phyloP scores from a whole-genome alignment of 2,797 vertebrate species.

The Lutjanus argentimaculatus region DNA sequence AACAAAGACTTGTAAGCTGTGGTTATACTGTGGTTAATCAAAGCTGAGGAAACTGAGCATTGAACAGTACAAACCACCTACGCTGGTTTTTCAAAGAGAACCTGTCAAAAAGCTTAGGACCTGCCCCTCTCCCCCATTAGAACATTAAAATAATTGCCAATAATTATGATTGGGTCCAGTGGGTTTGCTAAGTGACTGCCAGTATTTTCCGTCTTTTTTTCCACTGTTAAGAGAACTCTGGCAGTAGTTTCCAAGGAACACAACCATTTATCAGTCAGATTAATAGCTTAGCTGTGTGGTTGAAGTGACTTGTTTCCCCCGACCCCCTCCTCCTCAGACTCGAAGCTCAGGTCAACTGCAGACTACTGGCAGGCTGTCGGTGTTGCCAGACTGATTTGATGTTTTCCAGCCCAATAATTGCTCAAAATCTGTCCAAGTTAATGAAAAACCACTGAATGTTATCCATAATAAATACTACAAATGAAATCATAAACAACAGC shows the following conservation, averaged over 20 bases:
- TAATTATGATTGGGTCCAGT: constrained; percentile 59
- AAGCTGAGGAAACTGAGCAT: constrained; percentile 36
- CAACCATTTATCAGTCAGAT: constrained; percentile 17
- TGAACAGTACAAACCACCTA: constrained; percentile 62
- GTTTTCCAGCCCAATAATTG: no score
- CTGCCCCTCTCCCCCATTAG: constrained; percentile 61
- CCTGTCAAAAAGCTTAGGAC: constrained; percentile 58
- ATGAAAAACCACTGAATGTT: no score
- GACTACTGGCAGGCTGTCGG: no score
- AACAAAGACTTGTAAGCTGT: constrained; percentile 22
- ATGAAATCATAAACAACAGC: no score
- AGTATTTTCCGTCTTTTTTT: constrained; percentile 19
- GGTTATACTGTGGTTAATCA: constrained; percentile 64
- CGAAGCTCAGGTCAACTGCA: no score
- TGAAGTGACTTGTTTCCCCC: no score
- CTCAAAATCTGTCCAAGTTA: no score
- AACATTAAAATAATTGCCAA: constrained; percentile 77
- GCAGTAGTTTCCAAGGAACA: constrained; percentile 21
- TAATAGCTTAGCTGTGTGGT: constrained; percentile 11
- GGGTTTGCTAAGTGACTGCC: constrained; percentile 43
- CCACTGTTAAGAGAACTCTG: constrained; percentile 25
- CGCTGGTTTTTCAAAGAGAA: constrained; percentile 64
- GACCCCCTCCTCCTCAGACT: no score
- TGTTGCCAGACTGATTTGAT: no score
- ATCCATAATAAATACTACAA: no score